Conservation (phyloP, 2,888 invertebrate species). For the Geotrupes spiniger region DNA sequence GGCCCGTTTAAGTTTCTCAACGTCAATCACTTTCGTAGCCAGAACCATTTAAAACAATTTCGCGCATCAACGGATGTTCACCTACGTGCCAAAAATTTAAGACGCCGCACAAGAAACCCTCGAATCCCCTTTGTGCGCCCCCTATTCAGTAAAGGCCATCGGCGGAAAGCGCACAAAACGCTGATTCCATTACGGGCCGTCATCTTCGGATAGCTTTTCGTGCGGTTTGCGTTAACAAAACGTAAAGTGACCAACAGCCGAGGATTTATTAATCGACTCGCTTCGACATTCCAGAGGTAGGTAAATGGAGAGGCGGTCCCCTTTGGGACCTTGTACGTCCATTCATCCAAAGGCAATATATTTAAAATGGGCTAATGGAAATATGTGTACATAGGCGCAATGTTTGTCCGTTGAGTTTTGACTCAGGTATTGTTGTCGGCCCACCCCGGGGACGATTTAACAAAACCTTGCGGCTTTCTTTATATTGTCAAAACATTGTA, state of each 20-base stretch:
- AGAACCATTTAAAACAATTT: constrained; percentile 15
- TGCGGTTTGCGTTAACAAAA: constrained; percentile 12
- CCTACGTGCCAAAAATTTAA: constrained; percentile 16
- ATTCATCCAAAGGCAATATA: constrained; percentile 44
- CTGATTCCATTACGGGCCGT: constrained; percentile 10
- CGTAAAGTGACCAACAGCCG: constrained; percentile 16
- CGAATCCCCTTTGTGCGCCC: constrained; percentile 12
- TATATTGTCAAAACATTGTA: constrained; percentile 36
- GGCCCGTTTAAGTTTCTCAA: constrained; percentile 6
- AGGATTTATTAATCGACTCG: constrained; percentile 21
- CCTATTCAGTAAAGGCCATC: constrained; percentile 16
- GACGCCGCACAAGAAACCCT: constrained; percentile 10
- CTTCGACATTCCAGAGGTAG: constrained; percentile 28
- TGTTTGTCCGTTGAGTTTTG: constrained; percentile 43
- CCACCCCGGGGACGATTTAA: constrained; percentile 39
- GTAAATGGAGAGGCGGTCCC: constrained; percentile 32
- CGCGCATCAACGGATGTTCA: constrained; percentile 16
- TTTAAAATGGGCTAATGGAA: constrained; percentile 44
- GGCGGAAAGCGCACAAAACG: constrained; percentile 13
- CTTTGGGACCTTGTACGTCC: constrained; percentile 34
- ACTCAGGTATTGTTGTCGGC: constrained; percentile 42
- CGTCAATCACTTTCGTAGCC: not conserved
- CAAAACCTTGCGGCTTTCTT: constrained; percentile 39
- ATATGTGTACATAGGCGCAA: constrained; percentile 45
- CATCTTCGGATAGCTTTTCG: constrained; percentile 4